Evolutionary conservation across 2,113 vertebrate genomes (phyloP).

Genomic region (Struthio camelus): DNA sequence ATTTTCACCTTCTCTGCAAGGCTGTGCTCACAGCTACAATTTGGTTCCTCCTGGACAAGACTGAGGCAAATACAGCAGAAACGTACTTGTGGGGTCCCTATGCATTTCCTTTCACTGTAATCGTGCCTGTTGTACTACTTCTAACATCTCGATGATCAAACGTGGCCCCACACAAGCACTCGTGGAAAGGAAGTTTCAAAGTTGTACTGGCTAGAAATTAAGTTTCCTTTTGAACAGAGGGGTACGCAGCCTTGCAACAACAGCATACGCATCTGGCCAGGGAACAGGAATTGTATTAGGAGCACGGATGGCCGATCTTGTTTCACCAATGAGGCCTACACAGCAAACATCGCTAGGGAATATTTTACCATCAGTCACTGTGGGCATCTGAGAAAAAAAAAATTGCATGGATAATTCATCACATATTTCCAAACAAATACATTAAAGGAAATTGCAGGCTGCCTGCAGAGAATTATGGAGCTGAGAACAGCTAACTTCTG

Average conservation of each 20-base stretch:
- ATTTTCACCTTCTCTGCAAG: rapidly evolving
- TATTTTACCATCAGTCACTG: background rate
- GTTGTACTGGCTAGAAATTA: background rate
- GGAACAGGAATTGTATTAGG: background rate
- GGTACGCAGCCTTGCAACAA: background rate
- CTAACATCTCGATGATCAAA: rapidly evolving
- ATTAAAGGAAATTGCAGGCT: background rate
- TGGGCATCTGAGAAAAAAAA: background rate
- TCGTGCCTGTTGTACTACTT: background rate
- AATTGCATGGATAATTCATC: background rate
- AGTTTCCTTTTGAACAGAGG: background rate
- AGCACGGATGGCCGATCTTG: rapidly evolving
- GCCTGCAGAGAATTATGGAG: background rate
- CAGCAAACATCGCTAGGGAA: background rate
- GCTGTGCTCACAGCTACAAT: background rate
- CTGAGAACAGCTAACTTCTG: background rate
- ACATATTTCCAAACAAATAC: background rate
- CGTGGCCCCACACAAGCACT: background rate
- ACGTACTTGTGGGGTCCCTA: background rate
- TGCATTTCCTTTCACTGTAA: background rate
- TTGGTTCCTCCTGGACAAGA: background rate
- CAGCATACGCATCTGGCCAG: background rate
- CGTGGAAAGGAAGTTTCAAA: background rate
- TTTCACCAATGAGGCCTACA: background rate
- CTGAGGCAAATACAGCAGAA: background rate